Base-by-base conservation (phyloP, 37 sponge, comb jelly and placozoan genomes). In the Cladorhizidae sp. region DNA sequence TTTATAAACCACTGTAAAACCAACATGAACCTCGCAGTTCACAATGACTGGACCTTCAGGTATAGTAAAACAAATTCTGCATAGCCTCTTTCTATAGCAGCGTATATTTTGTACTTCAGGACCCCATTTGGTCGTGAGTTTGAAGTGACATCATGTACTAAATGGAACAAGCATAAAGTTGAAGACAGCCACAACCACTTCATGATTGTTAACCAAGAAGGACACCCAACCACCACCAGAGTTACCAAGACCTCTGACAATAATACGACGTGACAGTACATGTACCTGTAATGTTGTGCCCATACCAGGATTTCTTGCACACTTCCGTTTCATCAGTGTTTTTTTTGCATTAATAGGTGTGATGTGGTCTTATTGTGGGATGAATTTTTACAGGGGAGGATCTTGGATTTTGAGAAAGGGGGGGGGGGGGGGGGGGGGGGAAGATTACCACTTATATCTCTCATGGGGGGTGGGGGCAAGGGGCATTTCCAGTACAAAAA, bases 1-100 rank as follows among this genome's bases (percentile, higher is more conserved):
- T 68, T 98, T 31, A 73, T 98, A 70, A 98, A 94, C 71, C 99
- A 98, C 67, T 94, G 93, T 42, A 98, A 94, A 74, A 96, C 99
- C 17, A 98, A 98, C 81, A 92, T 96, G 50, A 62, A 94, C 72
- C 80, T 98, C 59, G 84, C 95, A 20, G 78, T 87, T 25, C 80
- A 93, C 57, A 40, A 88, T 50, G 90, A 95, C 25, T 96, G 85
- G 80, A 61, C 70, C 49, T 88, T 74, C 80, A 97, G 83, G 97
- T 96, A 57, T 41, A 23, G 3, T 28, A 61, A 26, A 8, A n/a
- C n/a, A n/a, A n/a, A n/a, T n/a, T n/a, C n/a, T n/a, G n/a, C n/a
- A n/a, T n/a, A n/a, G n/a, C n/a, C n/a, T n/a, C n/a, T n/a, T 39
- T 18, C 32, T 50, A 11, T 69, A 26, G 9, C 1, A 49, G n/a